Evolutionary conservation across 2,797 vertebrate species (phyloP), one percentile per base, ranked within the genome.

Genomic region (Onychomys leucogaster): DNA sequence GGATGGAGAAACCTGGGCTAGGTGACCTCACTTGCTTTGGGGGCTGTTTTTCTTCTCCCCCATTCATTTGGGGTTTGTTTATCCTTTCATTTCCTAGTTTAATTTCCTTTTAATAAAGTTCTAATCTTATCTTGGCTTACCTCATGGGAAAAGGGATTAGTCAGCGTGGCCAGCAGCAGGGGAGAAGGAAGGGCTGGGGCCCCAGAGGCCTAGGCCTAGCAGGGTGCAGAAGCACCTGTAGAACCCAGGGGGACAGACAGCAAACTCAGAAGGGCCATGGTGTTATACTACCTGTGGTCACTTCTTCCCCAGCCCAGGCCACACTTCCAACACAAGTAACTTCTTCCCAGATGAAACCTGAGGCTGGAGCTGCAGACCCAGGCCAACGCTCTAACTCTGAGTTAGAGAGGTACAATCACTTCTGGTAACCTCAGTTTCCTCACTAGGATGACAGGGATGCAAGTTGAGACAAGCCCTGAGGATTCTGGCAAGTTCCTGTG

Each of bases 21-120:
- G 14, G 52, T 55, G n/a, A 73, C 52, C 52, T 41, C 94, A 76
- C 81, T 59, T 94, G 89, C 89, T 82, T 63, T 27, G 7, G 57
- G 49, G 89, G 29, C 75, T 61, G 7, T 23, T 85, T 67, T 17
- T 80, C 52, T 80, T 52, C 61, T 73, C 13, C 83, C 27, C 21
- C 19, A 43, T 69, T 97, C 29, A 0, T 88, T 61, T 52, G 71
- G 37, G 71, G 81, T 90, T 96, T 97, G 94, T 96, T 96, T 94
- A 94, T 91, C 80, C 82, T 97, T 90, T 95, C 95, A 96, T 96
- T 97, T 97, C 96, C 95, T 80, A 75, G 78, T 96, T 98, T 97
- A 96, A 97, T 97, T 98, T 98, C 96, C 97, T 98, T 95, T 97
- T 89, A 95, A 95, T 96, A 97, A 97, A 94, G 89, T 86, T 94